These are phyloP conservation scores for Drosophila guanche DNA, from an alignment of 1,140 invertebrate species.

Conservation along the genomic window DNA sequence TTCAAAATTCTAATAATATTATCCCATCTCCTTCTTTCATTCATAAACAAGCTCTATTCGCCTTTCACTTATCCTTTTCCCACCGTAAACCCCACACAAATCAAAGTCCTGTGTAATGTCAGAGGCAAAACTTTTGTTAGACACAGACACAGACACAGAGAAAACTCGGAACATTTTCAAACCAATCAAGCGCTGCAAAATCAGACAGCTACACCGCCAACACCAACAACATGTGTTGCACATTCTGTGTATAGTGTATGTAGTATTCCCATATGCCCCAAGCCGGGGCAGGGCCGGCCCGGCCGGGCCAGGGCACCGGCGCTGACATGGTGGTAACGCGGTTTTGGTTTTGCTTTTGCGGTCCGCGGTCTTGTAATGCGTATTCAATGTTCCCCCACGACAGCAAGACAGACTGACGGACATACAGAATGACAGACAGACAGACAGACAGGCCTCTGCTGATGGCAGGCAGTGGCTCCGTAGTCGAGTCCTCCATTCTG, in stretches of 20 bases:
- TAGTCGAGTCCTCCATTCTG: constrained; percentile 44
- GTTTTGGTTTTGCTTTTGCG: constrained; percentile 75
- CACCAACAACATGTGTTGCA: constrained; percentile 74
- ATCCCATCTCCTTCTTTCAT: constrained; percentile 1
- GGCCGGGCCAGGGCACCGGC: constrained; percentile 19
- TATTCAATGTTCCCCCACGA: constrained; percentile 78
- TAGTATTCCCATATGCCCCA: constrained; percentile 76
- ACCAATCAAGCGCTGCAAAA: constrained; percentile 71
- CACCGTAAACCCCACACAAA: constrained; percentile 31
- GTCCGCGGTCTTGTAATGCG: constrained; percentile 77
- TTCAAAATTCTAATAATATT: constrained; percentile 3
- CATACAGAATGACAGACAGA: neutral
- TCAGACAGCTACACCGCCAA: constrained; percentile 55
- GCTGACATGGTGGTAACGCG: constrained; percentile 79
- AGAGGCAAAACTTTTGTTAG: constrained; percentile 74
- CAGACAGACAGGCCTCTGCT: constrained; percentile 23
- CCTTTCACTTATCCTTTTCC: neutral
- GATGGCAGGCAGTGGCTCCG: too few relatives aligned
- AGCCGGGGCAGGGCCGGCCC: constrained; percentile 26
- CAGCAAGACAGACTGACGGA: constrained; percentile 54
- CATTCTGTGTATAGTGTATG: constrained; percentile 51
- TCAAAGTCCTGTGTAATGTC: constrained; percentile 67
- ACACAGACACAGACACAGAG: constrained; percentile 22
- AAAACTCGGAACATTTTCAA: constrained; percentile 61
- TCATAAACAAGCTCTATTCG: neutral